Evolutionary conservation across 2,888 invertebrate species (phyloP), one percentile per base, ranked within the genome.

Genomic region (Coenonympha glycerion): DNA sequence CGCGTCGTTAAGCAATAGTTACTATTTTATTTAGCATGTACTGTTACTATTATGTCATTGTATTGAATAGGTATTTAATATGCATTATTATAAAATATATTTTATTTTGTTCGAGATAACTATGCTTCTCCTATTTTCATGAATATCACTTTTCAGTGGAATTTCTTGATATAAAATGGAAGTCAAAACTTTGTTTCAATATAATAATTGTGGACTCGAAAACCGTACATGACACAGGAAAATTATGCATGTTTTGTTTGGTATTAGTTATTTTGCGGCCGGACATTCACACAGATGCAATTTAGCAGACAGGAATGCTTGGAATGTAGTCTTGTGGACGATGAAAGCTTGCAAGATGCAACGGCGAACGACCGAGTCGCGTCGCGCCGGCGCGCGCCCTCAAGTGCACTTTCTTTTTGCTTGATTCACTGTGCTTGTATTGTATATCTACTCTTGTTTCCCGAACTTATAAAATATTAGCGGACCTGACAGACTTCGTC

Each of bases 291-390:
- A 40, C 36, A 24, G 44, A 49, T 49, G 30, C 36, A 31, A 39
- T 50, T 53, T 50, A 33, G 41, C 34, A 44, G 62, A 66, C 65
- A 71, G 73, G 66, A 63, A 80, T 77, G 75, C 53, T 54, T 59
- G 75, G 79, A 79, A 78, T 82, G 78, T 68, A 71, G 73, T 64
- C 64, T 69, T 67, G 66, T 69, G 9, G 28, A 1, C 26, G 26
- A 61, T 69, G 71, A 69, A 59, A 61, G 58, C 64, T 56, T 66
- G 67, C 65, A 65, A 31, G n/a, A n/a, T n/a, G n/a, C 26, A 3
- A 63, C 71, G 69, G 71, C 73, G 67, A 73, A 73, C 71, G 71
- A 71, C 65, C 73, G 76, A 62, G 65, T 63, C 62, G 60, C 71
- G 71, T 65, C 73, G 76, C 62, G 65, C 63, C 62, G 60, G 53